A percentile compares a stretch with the other conserved stretches of the same genome.
Conservation (phyloP, 2,113 vertebrate genomes). For the Lota lota region DNA sequence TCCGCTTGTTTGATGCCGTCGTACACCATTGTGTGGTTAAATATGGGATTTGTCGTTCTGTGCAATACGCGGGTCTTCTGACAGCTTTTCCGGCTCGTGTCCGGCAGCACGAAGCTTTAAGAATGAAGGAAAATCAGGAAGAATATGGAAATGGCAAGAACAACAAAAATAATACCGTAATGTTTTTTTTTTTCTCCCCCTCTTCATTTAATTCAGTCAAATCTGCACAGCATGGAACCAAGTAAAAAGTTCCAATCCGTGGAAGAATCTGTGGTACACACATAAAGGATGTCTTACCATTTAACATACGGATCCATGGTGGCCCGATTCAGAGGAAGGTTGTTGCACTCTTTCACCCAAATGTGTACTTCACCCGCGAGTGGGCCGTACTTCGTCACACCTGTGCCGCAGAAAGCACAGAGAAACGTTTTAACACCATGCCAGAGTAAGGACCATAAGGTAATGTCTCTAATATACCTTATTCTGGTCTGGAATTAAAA, state of each 20-base stretch:
- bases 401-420: constrained; percentile 16
- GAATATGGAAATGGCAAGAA: not conserved
- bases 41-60: constrained; percentile 81
- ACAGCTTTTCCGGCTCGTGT: constrained; percentile 91
- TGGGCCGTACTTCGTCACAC: constrained; percentile 66
- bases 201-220: not conserved
- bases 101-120: constrained; percentile 87
- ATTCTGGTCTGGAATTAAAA: too few relatives aligned
- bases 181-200: too few relatives aligned
- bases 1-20: constrained; percentile 89
- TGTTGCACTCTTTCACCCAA: constrained; percentile 92
- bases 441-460: too few relatives aligned
- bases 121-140: not conserved
- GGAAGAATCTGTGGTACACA: too few relatives aligned
- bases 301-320: constrained; percentile 90
- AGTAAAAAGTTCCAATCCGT: too few relatives aligned
- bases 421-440: not conserved
- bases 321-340: constrained; percentile 81
- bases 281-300: constrained; percentile 74
- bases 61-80: constrained; percentile 90
- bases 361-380: constrained; percentile 90
- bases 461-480: too few relatives aligned
- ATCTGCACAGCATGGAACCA: too few relatives aligned
- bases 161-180: not conserved
- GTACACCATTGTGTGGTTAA: constrained; percentile 98